Conservation (phyloP, 2,888 invertebrate species). For the Agrotis exclamationis region DNA sequence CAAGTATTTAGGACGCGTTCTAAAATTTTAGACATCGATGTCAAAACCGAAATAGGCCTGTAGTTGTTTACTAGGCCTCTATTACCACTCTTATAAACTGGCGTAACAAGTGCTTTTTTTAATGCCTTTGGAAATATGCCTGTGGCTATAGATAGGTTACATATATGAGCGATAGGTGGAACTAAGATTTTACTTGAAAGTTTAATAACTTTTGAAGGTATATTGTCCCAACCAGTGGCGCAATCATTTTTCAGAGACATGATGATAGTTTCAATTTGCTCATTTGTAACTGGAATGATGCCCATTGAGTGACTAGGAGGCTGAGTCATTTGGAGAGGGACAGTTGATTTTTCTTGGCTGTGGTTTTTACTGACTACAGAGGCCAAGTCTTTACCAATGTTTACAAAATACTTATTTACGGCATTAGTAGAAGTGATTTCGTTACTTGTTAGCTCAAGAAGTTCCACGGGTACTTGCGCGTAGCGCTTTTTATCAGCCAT, state of each 20-base stretch:
- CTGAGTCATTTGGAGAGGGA: no score
- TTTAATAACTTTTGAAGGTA: not conserved
- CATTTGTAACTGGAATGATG: not conserved
- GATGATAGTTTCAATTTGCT: not conserved
- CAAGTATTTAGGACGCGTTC: not conserved
- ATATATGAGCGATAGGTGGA: not conserved
- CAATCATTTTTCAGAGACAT: not conserved
- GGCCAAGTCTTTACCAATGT: no score
- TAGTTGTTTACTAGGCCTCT: not conserved
- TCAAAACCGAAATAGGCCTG: not conserved
- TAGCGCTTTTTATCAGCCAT: not conserved
- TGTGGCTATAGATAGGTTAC: no score
- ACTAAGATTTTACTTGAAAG: not conserved
- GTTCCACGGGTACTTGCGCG: not conserved
- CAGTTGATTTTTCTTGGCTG: no score
- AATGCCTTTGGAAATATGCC: not conserved
- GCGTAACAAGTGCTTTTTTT: not conserved
- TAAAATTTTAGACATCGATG: not conserved
- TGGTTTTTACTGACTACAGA: no score
- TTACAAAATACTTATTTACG: no score
- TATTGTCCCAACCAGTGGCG: not conserved
- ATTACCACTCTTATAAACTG: not conserved
- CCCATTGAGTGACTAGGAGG: not conserved
- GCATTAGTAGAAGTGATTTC: no score
- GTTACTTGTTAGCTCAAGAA: not conserved